Evolutionary conservation across 2,888 invertebrate species (phyloP).

Genomic region (Cephus pygmeus): DNA sequence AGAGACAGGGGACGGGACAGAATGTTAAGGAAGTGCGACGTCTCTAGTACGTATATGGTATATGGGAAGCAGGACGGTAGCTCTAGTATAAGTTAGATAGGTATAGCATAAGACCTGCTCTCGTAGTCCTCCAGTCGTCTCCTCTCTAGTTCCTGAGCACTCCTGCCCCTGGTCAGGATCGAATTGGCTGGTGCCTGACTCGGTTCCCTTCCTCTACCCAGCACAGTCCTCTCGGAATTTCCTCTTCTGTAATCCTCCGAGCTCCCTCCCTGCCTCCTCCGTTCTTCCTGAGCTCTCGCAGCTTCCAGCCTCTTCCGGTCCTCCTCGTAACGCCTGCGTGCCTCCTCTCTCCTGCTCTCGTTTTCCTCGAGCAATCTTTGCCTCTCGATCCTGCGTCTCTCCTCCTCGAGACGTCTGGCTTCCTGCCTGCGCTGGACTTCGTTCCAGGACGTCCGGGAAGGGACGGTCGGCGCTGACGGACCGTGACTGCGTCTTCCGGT

Average conservation of each 20-base stretch:
- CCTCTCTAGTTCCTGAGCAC: constrained; percentile 16
- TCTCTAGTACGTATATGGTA: too few species aligned
- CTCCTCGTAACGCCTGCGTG: constrained; percentile 30
- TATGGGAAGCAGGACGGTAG: too few species aligned
- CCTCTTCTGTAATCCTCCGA: constrained; percentile 20
- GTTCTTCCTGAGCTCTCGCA: constrained; percentile 7
- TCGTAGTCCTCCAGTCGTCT: constrained; percentile 9
- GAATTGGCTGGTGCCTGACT: constrained; percentile 7
- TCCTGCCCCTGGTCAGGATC: constrained; percentile 15
- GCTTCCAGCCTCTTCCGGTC: constrained; percentile 3
- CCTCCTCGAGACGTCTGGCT: constrained; percentile 17
- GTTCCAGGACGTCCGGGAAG: constrained; percentile 26
- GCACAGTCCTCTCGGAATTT: constrained; percentile 24
- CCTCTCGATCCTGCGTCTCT: constrained; percentile 17
- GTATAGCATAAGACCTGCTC: too few species aligned
- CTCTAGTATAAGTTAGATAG: too few species aligned
- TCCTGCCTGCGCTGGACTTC: constrained; percentile 25
- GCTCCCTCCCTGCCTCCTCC: neutral
- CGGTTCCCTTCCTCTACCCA: constrained; percentile 23
- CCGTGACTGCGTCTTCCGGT: constrained; percentile 35
- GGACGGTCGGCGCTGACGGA: constrained; percentile 42
- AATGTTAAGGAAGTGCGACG: too few species aligned
- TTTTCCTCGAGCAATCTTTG: constrained; percentile 11
- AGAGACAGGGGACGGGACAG: too few species aligned
- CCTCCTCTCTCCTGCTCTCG: constrained; percentile 34